phyloP scores from a whole-genome alignment of 2,888 invertebrate species.

The Unio pictorum region DNA sequence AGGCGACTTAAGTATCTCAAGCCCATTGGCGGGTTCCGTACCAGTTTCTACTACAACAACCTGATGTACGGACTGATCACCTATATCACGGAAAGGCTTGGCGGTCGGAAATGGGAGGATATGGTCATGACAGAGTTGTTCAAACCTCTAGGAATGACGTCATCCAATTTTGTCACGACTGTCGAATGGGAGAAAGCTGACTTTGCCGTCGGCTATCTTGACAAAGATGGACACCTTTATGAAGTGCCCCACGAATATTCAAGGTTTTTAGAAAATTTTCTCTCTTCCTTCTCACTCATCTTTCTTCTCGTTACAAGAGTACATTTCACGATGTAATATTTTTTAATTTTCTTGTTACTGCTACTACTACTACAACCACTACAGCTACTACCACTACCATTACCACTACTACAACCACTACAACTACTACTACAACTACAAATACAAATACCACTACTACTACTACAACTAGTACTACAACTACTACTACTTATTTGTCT shows the following conservation, averaged over 20 bases:
- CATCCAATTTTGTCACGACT: constrained; percentile 56
- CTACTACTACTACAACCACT: too few relatives aligned
- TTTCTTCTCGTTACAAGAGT: too few relatives aligned
- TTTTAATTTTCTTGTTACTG: too few relatives aligned
- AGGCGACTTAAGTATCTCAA: constrained; percentile 42
- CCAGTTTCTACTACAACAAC: constrained; percentile 62
- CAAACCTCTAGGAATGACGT: constrained; percentile 58
- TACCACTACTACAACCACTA: too few relatives aligned
- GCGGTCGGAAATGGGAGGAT: constrained; percentile 58
- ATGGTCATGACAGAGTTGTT: constrained; percentile 55
- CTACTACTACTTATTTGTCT: too few relatives aligned
- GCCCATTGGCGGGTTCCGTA: constrained; percentile 49
- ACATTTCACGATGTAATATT: too few relatives aligned
- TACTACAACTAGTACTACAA: too few relatives aligned
- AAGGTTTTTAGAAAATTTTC: constrained; percentile 15
- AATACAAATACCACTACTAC: too few relatives aligned
- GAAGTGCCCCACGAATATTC: constrained; percentile 38
- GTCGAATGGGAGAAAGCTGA: constrained; percentile 39
- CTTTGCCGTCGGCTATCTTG: constrained; percentile 51
- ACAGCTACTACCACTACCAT: too few relatives aligned
- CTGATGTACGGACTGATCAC: constrained; percentile 65
- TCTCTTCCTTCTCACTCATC: too few relatives aligned
- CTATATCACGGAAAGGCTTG: constrained; percentile 55
- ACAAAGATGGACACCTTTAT: constrained; percentile 24
- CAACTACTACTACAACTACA: too few relatives aligned